phyloP scores from a whole-genome alignment of 2,888 invertebrate genomes.

The Diadegma fenestrale region DNA sequence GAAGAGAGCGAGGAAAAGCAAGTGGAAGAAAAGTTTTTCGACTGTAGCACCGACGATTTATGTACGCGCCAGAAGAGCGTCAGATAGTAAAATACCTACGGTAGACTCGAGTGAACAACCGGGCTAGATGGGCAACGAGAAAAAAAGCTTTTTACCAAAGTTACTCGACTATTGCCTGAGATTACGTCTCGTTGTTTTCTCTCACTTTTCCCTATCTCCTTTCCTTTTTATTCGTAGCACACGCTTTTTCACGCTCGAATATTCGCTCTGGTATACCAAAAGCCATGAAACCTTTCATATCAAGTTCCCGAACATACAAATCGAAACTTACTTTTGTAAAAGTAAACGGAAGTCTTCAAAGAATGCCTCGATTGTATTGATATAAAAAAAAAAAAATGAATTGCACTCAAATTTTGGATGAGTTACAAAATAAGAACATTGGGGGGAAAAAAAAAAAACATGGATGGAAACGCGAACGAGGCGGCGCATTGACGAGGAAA shows the following conservation, averaged over 20 bases:
- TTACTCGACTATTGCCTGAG: slow-evolving; percentile 68
- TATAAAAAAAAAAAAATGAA: neutral
- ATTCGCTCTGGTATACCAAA: slow-evolving; percentile 36
- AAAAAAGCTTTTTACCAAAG: slow-evolving; percentile 68
- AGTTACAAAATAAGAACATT: neutral
- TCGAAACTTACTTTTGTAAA: slow-evolving; percentile 31
- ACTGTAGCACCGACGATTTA: slow-evolving; percentile 66
- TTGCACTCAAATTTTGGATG: neutral
- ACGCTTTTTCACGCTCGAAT: slow-evolving; percentile 49
- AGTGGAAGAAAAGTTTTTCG: slow-evolving; percentile 67
- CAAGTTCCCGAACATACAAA: slow-evolving; percentile 8
- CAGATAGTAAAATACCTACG: slow-evolving; percentile 63
- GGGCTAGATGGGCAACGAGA: slow-evolving; percentile 48
- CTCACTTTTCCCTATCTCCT: slow-evolving; percentile 4
- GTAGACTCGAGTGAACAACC: slow-evolving; percentile 44
- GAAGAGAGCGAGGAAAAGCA: slow-evolving; percentile 60
- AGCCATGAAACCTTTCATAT: slow-evolving; percentile 14
- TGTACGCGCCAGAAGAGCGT: slow-evolving; percentile 61
- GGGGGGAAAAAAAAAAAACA: neutral
- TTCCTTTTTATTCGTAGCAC: slow-evolving; percentile 22
- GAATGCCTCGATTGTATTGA: neutral
- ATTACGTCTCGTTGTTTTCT: slow-evolving; percentile 64
- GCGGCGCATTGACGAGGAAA: neutral
- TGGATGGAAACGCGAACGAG: neutral
- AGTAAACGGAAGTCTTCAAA: neutral